Evolutionary conservation across 2,888 invertebrate species (phyloP).

Genomic region (Aphodius sticticus): DNA sequence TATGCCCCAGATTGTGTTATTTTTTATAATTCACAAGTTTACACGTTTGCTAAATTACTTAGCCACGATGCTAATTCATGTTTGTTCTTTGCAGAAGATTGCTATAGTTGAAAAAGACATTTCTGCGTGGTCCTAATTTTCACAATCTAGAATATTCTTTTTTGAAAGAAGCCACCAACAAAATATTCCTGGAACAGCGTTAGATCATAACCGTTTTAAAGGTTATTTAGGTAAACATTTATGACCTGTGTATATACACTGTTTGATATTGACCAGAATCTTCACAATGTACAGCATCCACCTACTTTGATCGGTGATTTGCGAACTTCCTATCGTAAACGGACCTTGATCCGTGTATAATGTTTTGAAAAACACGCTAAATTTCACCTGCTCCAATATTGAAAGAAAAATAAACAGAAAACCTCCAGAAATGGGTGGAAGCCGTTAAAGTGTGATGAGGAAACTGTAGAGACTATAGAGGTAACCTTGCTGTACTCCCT

Average conservation of each 20-base stretch:
- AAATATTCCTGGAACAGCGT: background rate
- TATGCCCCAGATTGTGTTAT: background rate
- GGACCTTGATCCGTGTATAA: background rate
- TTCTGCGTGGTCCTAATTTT: too few species aligned
- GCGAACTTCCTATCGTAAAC: background rate
- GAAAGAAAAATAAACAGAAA: background rate
- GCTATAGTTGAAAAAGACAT: background rate
- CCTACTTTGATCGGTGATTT: conserved; percentile 4
- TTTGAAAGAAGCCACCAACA: background rate
- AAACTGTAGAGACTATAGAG: background rate
- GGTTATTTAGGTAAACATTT: background rate
- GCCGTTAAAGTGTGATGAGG: background rate
- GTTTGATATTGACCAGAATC: background rate
- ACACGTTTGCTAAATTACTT: background rate
- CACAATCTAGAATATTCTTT: background rate
- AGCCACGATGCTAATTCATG: background rate
- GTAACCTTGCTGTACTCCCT: too few species aligned
- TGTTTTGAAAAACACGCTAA: background rate
- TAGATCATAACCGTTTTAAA: background rate
- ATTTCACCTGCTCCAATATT: background rate
- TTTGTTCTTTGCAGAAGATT: background rate
- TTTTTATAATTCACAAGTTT: background rate
- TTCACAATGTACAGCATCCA: background rate
- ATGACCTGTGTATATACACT: background rate
- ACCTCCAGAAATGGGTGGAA: background rate